phyloP scores from a whole-genome alignment of 2,888 invertebrate species.

The Yponomeuta sedellus region DNA sequence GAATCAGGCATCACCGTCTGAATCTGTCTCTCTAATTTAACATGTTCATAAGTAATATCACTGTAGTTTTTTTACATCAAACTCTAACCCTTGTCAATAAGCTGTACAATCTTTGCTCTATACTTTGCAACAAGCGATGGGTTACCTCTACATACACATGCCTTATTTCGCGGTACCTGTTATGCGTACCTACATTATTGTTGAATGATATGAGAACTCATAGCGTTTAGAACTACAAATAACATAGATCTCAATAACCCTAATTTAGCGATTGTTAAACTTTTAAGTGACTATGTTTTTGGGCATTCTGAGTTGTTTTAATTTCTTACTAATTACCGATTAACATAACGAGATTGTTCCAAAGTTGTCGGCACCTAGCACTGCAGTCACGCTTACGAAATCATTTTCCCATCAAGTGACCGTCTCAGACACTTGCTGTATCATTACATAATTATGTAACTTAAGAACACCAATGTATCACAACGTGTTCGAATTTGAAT shows the following conservation, averaged over 20 bases:
- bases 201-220: slow-evolving; percentile 51
- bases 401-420: slow-evolving; percentile 30
- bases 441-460: slow-evolving; percentile 17
- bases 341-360: background rate
- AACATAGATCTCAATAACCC: slow-evolving; percentile 70
- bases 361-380: slow-evolving; percentile 3
- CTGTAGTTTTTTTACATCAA: slow-evolving; percentile 3
- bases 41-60: slow-evolving; percentile 6
- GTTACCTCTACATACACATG: slow-evolving; percentile 48
- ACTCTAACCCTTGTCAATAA: background rate
- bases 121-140: slow-evolving; percentile 25
- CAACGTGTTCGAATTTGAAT: slow-evolving; percentile 24
- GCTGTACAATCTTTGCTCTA: background rate
- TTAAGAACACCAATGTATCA: slow-evolving; percentile 29
- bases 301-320: slow-evolving; percentile 32
- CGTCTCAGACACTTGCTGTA: slow-evolving; percentile 38
- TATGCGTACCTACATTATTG: slow-evolving; percentile 59
- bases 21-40: slow-evolving; percentile 36
- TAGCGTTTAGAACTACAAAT: slow-evolving; percentile 65
- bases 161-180: slow-evolving; percentile 74
- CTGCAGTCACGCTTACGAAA: slow-evolving; percentile 28
- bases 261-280: slow-evolving; percentile 56
- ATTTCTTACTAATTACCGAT: slow-evolving; percentile 19
- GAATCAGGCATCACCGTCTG: slow-evolving; percentile 18
- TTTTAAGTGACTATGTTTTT: slow-evolving; percentile 40